Base-by-base conservation (phyloP, 1,140 invertebrate species). In the Leguminivora glycinivorella region DNA sequence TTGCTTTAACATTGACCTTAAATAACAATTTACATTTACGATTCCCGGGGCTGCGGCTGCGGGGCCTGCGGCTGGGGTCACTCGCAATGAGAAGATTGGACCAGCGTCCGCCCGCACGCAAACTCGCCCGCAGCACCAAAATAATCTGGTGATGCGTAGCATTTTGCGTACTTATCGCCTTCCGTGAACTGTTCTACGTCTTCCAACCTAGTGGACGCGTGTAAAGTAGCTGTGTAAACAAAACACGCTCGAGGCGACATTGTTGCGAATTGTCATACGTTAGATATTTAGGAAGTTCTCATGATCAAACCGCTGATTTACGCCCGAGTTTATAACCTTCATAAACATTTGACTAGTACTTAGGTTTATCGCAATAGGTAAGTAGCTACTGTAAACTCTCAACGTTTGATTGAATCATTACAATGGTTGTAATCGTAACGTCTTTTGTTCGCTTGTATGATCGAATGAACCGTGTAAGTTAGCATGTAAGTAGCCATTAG, bases 21-120 rank as follows among this genome's bases (percentile, higher is more conserved):
- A 82, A 82, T 80, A 82, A 78, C 82, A 83, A 88, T 86, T 86
- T 78, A 78, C 75, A 74, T 86, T 84, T 84, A 85, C 83, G 83
- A 79, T 76, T 79, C 79, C 31, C 74, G 80, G 79, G 72, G 73
- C 66, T 73, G 75, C 70, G 78, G 67, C 75, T 76, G 75, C 74
- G 68, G 73, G 71, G 66, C 56, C 40, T 56, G 70, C 58, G 69
- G 73, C 76, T 81, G 79, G 77, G 78, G 83, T 82, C 84, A 83
- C 75, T 70, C 82, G 75, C 77, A 84, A 87, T 83, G 81, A 87
- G 77, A 82, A 84, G 83, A 87, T 87, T 83, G 76, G 80, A 70
- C 72, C 47, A 68, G 75, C 81, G 83, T 85, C 84, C 82, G 82
- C 80, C 80, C 83, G 83, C 72, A 75, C 75, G 56, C 56, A 14